Percentiles rank a stretch among this genome's conserved stretches.
Evolutionary conservation across 2,113 vertebrate species (phyloP).

Genomic region (Conger conger): DNA sequence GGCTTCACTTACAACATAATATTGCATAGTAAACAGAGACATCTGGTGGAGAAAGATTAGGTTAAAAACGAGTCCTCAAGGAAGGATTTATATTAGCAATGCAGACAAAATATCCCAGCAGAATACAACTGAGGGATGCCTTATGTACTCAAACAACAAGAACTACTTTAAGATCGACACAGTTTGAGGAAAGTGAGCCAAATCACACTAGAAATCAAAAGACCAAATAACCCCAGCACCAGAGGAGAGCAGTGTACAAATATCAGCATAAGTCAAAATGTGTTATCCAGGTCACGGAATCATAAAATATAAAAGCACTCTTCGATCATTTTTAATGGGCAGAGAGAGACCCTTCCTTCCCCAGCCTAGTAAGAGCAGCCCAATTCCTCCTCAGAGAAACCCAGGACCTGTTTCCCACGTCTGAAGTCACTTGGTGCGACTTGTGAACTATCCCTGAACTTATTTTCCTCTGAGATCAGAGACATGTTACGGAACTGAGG

Average conservation of each 20-base stretch:
- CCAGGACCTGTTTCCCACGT: not conserved
- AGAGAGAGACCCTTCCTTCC: not conserved
- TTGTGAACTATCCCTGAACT: slow-evolving; percentile 65
- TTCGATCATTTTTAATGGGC: not conserved
- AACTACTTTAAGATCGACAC: not conserved
- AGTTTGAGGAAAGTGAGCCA: not conserved
- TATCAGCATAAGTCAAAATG: not conserved
- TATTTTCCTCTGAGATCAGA: slow-evolving; percentile 22
- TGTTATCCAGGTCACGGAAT: not conserved
- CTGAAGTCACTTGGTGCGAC: slow-evolving; percentile 19
- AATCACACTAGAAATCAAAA: not conserved
- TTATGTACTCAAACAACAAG: not conserved
- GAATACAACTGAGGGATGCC: not conserved
- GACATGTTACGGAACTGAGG: slow-evolving; percentile 7
- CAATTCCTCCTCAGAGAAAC: not conserved
- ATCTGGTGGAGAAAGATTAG: slow-evolving; percentile 22
- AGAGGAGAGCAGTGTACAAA: not conserved
- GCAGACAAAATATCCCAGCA: not conserved
- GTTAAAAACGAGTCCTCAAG: not conserved
- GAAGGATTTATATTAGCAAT: not conserved
- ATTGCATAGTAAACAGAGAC: slow-evolving; percentile 27
- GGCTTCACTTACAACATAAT: not conserved
- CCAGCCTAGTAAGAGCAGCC: not conserved
- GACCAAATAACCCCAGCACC: not conserved
- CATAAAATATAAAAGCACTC: not conserved